Conservation (phyloP, 1,140 invertebrate genomes). For the Platorchestia sp. region DNA sequence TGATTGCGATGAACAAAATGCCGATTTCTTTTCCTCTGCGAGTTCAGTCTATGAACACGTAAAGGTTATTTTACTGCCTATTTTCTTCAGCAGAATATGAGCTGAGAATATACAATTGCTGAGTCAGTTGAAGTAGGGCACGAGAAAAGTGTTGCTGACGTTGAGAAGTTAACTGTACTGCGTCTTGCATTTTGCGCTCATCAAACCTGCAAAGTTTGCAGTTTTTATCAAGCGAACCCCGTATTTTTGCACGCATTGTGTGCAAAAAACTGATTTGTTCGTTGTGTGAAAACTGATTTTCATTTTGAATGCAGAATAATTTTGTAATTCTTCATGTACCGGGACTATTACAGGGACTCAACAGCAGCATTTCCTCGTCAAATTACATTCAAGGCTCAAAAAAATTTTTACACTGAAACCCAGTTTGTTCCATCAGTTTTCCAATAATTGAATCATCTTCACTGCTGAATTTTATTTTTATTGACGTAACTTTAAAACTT, state of each 20-base stretch:
- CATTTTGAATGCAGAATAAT: not conserved
- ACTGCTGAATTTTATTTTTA: not conserved
- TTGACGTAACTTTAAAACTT: not conserved
- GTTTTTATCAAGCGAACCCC: not conserved
- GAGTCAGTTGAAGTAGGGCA: not conserved
- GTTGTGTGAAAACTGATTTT: not conserved
- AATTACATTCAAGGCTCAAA: too few relatives aligned
- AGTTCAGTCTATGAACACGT: not conserved
- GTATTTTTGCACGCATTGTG: not conserved
- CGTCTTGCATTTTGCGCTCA: not conserved
- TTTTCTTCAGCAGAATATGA: not conserved
- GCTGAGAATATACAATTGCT: not conserved
- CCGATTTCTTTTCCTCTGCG: too few relatives aligned
- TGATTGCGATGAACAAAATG: too few relatives aligned
- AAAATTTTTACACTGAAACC: not conserved
- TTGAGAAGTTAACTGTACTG: not conserved
- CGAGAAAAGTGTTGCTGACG: not conserved
- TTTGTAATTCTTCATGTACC: not conserved
- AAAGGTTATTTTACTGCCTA: not conserved
- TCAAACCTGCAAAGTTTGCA: not conserved
- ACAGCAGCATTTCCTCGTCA: too few relatives aligned
- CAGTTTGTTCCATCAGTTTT: not conserved
- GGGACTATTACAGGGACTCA: not conserved
- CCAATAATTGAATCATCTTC: not conserved
- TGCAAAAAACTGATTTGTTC: too few relatives aligned